Evolutionary conservation across 2,797 vertebrate species (phyloP).

Genomic region (Phataginus tetradactyla): DNA sequence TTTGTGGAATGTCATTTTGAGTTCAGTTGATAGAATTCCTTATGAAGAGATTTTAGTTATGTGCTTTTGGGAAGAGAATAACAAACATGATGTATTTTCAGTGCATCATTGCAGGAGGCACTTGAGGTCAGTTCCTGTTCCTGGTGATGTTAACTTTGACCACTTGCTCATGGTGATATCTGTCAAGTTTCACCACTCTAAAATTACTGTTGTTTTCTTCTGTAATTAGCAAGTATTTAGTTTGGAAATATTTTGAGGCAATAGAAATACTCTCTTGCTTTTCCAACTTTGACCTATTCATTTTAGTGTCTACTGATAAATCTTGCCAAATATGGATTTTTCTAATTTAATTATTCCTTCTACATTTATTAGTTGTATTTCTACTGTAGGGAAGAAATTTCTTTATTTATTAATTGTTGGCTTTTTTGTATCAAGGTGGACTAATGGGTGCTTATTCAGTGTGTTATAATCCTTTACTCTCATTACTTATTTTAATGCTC

Average conservation of each 20-base stretch:
- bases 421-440: neutral
- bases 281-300: neutral
- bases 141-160: neutral
- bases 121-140: neutral
- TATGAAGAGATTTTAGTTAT: neutral
- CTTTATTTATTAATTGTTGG: neutral
- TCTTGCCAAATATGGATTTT: conserved; percentile 1
- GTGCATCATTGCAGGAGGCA: neutral
- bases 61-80: neutral
- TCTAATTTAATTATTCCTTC: neutral
- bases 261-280: neutral
- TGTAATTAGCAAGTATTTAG: neutral
- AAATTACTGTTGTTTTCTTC: neutral
- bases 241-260: neutral
- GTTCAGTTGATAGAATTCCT: neutral
- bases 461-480: neutral
- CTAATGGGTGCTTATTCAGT: neutral
- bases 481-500: neutral
- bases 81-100: neutral
- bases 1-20: neutral
- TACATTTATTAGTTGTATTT: neutral
- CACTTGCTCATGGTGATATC: neutral
- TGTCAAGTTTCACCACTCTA: neutral
- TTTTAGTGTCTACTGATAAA: neutral
- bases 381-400: neutral